Conservation (phyloP, 2,888 invertebrate genomes). For the Argyresthia goedartella region DNA sequence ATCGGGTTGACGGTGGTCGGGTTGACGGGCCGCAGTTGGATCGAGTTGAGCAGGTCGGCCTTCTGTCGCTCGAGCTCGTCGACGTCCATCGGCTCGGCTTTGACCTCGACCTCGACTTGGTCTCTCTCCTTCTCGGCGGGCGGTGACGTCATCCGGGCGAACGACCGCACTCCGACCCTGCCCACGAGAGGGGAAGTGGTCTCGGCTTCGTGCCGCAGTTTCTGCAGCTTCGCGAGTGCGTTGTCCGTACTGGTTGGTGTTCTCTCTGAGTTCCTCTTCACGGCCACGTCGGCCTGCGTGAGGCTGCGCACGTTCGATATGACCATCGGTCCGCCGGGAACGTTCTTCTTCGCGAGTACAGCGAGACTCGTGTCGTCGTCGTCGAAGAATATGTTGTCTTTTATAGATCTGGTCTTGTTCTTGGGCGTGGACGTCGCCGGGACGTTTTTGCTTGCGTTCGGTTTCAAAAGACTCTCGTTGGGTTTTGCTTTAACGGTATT, state of each 20-base stretch:
- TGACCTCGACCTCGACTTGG: conserved; percentile 44
- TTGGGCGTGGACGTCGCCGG: background rate
- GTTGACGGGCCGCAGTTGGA: conserved; percentile 44
- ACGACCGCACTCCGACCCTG: conserved; percentile 50
- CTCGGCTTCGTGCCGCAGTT: conserved; percentile 26
- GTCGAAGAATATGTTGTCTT: conserved; percentile 25
- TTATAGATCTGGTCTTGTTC: conserved; percentile 17
- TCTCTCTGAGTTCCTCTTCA: background rate
- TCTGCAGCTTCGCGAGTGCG: conserved; percentile 35
- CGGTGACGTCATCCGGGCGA: conserved; percentile 53
- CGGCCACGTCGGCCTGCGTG: conserved; percentile 8
- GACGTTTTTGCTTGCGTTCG: conserved; percentile 16
- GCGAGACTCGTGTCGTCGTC: conserved; percentile 47
- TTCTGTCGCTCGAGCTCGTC: conserved; percentile 51
- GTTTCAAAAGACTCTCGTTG: conserved; percentile 15
- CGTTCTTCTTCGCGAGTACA: conserved; percentile 28
- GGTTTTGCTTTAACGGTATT: conserved; percentile 18
- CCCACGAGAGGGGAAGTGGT: conserved; percentile 36
- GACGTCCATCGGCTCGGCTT: conserved; percentile 50
- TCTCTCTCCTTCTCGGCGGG: conserved; percentile 15
- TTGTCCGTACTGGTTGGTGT: conserved; percentile 37
- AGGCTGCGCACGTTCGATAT: conserved; percentile 47
- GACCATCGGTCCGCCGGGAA: conserved; percentile 35
- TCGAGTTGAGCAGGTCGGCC: conserved; percentile 49
- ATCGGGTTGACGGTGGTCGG: too few species aligned